These are phyloP conservation scores for Polypedilum vanderplanki DNA, from an alignment of 1,140 invertebrate genomes.

Conservation along the genomic window DNA sequence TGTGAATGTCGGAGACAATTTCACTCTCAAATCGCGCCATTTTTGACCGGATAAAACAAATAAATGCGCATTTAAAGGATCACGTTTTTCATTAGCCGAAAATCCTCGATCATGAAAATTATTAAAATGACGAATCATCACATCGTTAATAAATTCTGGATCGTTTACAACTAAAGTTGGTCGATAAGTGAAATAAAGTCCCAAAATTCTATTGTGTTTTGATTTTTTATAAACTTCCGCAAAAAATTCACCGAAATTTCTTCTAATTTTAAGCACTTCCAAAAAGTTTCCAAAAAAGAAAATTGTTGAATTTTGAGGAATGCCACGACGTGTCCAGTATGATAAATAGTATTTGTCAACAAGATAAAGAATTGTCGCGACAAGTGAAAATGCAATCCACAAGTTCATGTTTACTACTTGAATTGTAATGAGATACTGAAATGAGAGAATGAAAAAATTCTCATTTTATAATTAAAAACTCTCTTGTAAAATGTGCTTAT, in stretches of 20 bases:
- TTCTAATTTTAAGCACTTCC: neutral
- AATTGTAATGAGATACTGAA: too few relatives aligned
- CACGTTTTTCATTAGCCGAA: conserved; percentile 35
- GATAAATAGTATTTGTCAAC: neutral
- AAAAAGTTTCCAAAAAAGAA: neutral
- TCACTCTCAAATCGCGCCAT: conserved; percentile 44
- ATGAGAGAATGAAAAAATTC: too few relatives aligned
- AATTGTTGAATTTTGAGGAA: neutral
- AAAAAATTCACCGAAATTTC: neutral
- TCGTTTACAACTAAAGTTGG: conserved; percentile 40
- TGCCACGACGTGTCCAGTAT: neutral
- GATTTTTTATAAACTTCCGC: neutral
- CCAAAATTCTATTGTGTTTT: conserved; percentile 29
- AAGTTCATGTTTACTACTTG: neutral
- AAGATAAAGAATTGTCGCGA: neutral
- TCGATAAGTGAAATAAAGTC: conserved; percentile 37
- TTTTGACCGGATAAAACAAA: conserved; percentile 41
- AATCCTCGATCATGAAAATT: conserved; percentile 41
- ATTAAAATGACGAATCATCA: conserved; percentile 44
- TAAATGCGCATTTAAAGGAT: conserved; percentile 38
- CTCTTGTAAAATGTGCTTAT: too few relatives aligned
- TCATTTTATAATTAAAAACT: too few relatives aligned
- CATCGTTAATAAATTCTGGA: conserved; percentile 42
- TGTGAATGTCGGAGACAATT: conserved; percentile 46
- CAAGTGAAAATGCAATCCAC: neutral